Evolutionary conservation across 1,140 invertebrate species (phyloP).

Genomic region (Schlechtendalia chinensis): DNA sequence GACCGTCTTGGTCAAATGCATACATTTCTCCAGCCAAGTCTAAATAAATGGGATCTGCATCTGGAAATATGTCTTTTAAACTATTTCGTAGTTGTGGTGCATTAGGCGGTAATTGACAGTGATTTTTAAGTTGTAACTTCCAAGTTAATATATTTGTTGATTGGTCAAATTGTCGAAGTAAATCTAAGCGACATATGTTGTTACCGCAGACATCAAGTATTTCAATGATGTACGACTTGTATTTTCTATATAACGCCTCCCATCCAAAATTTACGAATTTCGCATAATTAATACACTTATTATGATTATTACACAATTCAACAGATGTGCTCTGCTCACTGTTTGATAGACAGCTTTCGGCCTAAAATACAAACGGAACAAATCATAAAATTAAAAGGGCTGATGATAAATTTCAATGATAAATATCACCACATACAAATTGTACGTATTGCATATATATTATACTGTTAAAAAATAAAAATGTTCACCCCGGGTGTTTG

Average conservation of each 20-base stretch:
- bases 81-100: background rate
- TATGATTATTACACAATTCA: background rate
- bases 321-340: no score
- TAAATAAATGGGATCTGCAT: conserved; percentile 32
- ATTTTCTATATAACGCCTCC: background rate
- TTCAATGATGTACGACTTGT: background rate
- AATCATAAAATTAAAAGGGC: no score
- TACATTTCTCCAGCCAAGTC: conserved; percentile 13
- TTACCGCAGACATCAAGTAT: background rate
- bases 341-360: background rate
- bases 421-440: no score
- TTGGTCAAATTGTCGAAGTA: background rate
- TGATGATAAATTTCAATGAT: no score
- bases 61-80: conserved; percentile 25
- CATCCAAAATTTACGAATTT: background rate
- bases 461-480: no score
- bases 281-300: background rate
- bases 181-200: conserved; percentile 14
- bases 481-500: no score
- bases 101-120: background rate
- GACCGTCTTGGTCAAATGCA: background rate
- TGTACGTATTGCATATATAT: no score
- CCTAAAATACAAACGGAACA: background rate
- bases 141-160: background rate
- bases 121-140: background rate